A percentile compares a stretch with the other conserved stretches of the same genome.
Evolutionary conservation across 1,140 invertebrate species (phyloP).

Genomic region (Bombus difficillimus): DNA sequence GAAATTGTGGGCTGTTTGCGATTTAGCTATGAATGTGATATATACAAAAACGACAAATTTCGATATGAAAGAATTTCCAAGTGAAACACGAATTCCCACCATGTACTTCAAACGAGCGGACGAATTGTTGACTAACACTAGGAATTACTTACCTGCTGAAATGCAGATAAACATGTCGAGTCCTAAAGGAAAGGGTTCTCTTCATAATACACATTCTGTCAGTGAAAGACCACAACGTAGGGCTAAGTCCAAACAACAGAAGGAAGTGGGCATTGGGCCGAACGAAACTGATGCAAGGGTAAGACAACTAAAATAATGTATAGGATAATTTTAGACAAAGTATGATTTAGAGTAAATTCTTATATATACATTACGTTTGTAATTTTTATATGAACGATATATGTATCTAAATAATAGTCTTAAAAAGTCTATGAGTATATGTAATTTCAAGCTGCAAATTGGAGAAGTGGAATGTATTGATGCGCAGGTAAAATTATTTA

Average conservation of each 20-base stretch:
- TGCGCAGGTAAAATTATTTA: constrained; percentile 84
- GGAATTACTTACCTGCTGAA: constrained; percentile 87
- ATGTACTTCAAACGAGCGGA: constrained; percentile 92
- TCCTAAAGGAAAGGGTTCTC: constrained; percentile 82
- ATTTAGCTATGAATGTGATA: constrained; percentile 95
- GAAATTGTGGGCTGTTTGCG: constrained; percentile 98
- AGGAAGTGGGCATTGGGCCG: constrained; percentile 84
- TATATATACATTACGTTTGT: not conserved
- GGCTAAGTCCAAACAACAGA: constrained; percentile 81
- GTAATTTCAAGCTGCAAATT: constrained; percentile 84
- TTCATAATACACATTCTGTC: constrained; percentile 77
- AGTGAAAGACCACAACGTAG: constrained; percentile 78
- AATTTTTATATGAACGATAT: not conserved
- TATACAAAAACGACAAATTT: constrained; percentile 93
- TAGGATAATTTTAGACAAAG: not conserved
- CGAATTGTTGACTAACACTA: constrained; percentile 88
- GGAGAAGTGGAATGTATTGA: constrained; percentile 86
- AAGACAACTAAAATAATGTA: constrained; percentile 64
- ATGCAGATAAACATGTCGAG: constrained; percentile 85
- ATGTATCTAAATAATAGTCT: constrained; percentile 25
- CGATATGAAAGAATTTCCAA: constrained; percentile 94
- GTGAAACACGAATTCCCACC: constrained; percentile 91
- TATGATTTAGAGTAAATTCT: not conserved
- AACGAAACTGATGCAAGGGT: constrained; percentile 86
- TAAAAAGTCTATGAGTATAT: constrained; percentile 51